These are phyloP conservation scores for Xanthorhoe designata DNA, from an alignment of 2,888 invertebrate genomes.

Conservation along the genomic window DNA sequence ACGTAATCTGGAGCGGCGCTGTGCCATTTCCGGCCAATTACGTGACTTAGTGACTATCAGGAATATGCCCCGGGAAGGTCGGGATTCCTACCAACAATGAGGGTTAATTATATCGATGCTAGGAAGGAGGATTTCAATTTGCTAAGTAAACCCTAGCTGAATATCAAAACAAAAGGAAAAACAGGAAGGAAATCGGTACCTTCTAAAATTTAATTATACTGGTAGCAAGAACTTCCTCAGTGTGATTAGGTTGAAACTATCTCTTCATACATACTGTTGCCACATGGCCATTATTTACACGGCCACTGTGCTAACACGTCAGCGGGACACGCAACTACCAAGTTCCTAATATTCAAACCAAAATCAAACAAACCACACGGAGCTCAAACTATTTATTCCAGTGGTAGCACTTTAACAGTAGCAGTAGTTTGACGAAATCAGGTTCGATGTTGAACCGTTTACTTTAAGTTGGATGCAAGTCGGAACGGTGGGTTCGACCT, in stretches of 20 bases:
- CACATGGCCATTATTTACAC: conserved; percentile 34
- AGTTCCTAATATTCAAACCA: conserved; percentile 19
- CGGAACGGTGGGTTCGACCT: conserved; percentile 37
- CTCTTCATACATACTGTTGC: conserved; percentile 33
- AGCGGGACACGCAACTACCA: conserved; percentile 30
- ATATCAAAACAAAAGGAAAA: conserved; percentile 11
- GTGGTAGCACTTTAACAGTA: conserved; percentile 1
- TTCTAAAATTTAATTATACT: conserved; percentile 11
- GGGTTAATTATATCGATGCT: conserved; percentile 56
- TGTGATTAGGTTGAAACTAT: conserved; percentile 16
- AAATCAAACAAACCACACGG: conserved; percentile 19
- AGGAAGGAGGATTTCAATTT: conserved; percentile 45
- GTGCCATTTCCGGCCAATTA: conserved; percentile 74
- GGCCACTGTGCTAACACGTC: conserved; percentile 23
- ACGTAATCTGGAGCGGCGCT: conserved; percentile 68
- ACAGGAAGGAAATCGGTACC: conserved; percentile 14
- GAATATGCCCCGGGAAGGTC: conserved; percentile 48
- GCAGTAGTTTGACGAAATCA: conserved; percentile 7
- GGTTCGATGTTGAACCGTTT: conserved; percentile 5
- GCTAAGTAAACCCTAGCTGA: conserved; percentile 38
- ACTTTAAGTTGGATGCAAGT: conserved; percentile 17
- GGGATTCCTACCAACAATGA: conserved; percentile 43
- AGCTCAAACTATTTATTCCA: neutral
- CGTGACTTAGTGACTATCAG: conserved; percentile 68
- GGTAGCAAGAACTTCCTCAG: neutral